These are phyloP conservation scores for Sebastes kiyomatsui DNA, from an alignment of 2,797 vertebrate genomes.

Conservation along the genomic window DNA sequence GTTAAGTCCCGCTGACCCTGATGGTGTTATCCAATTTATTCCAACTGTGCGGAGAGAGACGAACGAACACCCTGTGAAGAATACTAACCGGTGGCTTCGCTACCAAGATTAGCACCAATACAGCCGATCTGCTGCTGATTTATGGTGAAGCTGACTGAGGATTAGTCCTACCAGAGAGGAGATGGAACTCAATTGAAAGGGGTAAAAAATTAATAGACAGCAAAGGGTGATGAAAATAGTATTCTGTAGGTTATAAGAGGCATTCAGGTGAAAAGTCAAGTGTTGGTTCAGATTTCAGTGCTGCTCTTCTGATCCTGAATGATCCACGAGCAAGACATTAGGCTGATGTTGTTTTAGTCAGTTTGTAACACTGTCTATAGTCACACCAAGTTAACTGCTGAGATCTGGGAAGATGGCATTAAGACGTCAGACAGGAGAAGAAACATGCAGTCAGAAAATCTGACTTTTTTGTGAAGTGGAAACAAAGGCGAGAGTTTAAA, in stretches of 20 bases:
- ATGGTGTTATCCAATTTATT: conserved; percentile 46
- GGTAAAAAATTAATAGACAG: not conserved
- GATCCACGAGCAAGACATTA: not conserved
- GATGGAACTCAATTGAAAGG: not conserved
- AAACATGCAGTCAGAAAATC: not conserved
- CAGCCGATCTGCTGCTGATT: conserved; percentile 36
- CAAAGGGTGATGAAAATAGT: conserved; percentile 8
- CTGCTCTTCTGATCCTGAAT: not conserved
- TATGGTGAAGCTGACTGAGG: conserved; percentile 10
- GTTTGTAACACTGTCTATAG: not conserved
- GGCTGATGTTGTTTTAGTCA: not conserved
- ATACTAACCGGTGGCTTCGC: conserved; percentile 33
- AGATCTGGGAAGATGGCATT: not conserved
- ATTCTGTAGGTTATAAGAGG: not conserved
- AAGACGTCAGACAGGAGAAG: not conserved
- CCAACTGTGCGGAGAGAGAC: not conserved
- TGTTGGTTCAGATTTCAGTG: not conserved
- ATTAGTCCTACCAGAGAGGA: not conserved
- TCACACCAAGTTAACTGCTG: not conserved
- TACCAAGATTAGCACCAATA: conserved; percentile 50
- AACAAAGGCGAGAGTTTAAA: not conserved
- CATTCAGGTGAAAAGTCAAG: not conserved
- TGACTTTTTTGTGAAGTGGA: not conserved
- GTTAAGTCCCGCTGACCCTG: conserved; percentile 40
- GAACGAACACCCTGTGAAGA: conserved; percentile 9